Conservation (phyloP, 2,113 vertebrate genomes). For the Peromyscus californicus region DNA sequence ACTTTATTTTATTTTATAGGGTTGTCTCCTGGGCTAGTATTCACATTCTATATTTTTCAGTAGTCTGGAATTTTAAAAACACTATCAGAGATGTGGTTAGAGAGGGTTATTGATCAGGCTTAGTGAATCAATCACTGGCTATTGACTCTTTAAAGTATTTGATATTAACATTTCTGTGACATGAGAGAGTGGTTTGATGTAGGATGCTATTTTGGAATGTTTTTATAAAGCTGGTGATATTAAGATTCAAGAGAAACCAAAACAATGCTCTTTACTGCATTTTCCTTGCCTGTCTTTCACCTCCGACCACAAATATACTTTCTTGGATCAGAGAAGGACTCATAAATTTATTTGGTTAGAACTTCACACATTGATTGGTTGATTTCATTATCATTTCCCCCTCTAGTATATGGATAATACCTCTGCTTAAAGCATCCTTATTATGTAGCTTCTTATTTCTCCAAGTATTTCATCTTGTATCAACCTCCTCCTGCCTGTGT, state of each 20-base stretch:
- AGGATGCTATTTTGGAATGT: neutral
- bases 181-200: neutral
- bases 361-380: neutral
- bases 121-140: neutral
- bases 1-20: neutral
- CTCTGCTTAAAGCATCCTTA: neutral
- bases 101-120: neutral
- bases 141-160: neutral
- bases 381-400: neutral
- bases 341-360: neutral
- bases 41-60: neutral
- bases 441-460: neutral
- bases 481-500: neutral
- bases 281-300: neutral
- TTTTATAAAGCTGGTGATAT: neutral
- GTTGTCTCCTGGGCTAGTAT: neutral
- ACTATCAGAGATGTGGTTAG: neutral
- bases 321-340: neutral
- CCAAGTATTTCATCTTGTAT: slow-evolving; percentile 1
- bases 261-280: neutral
- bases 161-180: neutral
- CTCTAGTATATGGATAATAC: neutral
- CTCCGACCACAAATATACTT: neutral
- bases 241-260: neutral
- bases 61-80: neutral